Conservation (phyloP, 2,797 vertebrate genomes). For the Podargus strigoides region DNA sequence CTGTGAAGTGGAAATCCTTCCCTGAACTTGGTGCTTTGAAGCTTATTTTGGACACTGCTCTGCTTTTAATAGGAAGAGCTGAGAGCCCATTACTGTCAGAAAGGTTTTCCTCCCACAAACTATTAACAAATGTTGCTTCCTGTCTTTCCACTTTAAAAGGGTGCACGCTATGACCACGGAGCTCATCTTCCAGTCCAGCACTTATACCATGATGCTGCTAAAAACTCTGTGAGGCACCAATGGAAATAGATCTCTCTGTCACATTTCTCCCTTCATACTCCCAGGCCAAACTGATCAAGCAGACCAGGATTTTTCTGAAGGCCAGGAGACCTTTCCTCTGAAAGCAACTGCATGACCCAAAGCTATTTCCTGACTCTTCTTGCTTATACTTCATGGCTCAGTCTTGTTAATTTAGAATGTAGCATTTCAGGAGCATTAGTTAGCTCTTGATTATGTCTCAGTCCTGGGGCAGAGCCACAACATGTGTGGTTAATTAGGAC, state of each 20-base stretch:
- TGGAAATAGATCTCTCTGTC: neutral
- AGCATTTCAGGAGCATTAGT: neutral
- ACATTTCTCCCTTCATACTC: neutral
- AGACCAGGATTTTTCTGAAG: neutral
- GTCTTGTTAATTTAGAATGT: neutral
- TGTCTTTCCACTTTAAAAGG: neutral
- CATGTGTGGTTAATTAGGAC: neutral
- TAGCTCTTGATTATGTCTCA: neutral
- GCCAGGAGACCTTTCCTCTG: neutral
- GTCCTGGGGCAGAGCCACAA: neutral
- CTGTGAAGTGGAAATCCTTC: neutral
- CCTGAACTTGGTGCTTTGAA: neutral
- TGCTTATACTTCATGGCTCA: neutral
- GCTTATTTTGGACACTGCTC: neutral
- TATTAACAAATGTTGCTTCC: neutral
- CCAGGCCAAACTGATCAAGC: neutral
- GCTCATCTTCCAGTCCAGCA: neutral
- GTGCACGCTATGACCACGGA: neutral
- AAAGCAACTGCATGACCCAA: neutral
- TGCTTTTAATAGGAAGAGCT: neutral
- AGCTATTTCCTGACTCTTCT: neutral
- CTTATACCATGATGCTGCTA: neutral
- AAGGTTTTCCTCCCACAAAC: neutral
- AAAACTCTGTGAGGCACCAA: neutral
- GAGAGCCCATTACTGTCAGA: neutral